Conservation (phyloP, 2,888 invertebrate species). For the Drosophila merina region DNA sequence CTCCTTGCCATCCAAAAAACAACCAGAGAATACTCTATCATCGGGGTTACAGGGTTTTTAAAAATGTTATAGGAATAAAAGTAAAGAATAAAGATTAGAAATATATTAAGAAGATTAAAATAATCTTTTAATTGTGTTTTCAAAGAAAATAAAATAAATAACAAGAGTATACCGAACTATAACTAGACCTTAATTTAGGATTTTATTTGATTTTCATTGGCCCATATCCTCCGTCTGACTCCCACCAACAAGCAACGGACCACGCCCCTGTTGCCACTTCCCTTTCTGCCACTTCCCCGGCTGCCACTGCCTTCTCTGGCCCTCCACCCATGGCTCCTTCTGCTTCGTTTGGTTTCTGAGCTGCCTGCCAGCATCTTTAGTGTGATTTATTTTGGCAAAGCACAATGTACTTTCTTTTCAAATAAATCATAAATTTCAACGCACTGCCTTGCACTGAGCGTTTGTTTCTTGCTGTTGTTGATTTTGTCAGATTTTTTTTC, state of each 20-base stretch:
- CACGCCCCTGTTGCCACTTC: conserved; percentile 2
- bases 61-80: too few species aligned
- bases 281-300: neutral
- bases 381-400: conserved; percentile 77
- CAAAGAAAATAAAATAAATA: neutral
- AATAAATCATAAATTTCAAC: conserved; percentile 81
- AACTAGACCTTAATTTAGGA: conserved; percentile 24
- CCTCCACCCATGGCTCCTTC: neutral
- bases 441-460: conserved; percentile 56
- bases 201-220: conserved; percentile 67
- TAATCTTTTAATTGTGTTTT: neutral
- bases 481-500: conserved; percentile 7
- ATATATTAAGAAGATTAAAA: neutral
- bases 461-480: conserved; percentile 41
- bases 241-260: conserved; percentile 16
- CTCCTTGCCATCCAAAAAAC: neutral
- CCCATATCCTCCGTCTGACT: conserved; percentile 30
- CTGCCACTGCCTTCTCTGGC: conserved; percentile 6
- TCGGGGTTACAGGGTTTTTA: neutral
- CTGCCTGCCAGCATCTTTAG: conserved; percentile 60
- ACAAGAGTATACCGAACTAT: neutral
- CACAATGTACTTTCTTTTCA: conserved; percentile 77
- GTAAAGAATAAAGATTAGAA: too few species aligned
- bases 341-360: conserved; percentile 23
- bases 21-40: conserved; percentile 11